Conservation (phyloP, 2,113 vertebrate species). For the Leptobrachium leishanense region DNA sequence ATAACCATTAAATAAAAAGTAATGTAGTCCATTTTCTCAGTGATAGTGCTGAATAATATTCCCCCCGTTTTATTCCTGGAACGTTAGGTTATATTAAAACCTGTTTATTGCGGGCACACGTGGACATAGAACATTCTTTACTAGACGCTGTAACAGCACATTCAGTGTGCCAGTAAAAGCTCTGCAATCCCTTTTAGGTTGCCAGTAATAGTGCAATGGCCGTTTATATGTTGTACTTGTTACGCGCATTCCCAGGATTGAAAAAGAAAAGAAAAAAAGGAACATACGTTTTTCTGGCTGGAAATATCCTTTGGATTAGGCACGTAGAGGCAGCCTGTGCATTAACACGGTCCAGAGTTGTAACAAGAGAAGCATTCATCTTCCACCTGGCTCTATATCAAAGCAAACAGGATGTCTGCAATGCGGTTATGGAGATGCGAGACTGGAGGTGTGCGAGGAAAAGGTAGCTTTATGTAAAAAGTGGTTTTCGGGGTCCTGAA, state of each 20-base stretch:
- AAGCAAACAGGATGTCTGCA: conserved; percentile 45
- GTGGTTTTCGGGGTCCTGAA: conserved; percentile 6
- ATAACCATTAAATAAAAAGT: too few species aligned
- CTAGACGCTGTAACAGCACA: too few species aligned
- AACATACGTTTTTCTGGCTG: background rate
- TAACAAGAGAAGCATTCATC: conserved; percentile 53
- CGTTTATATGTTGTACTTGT: background rate
- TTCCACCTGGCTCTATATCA: conserved; percentile 53
- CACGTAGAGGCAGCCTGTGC: background rate
- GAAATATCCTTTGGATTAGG: background rate
- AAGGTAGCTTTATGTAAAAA: background rate
- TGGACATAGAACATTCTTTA: too few species aligned
- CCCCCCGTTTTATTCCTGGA: too few species aligned
- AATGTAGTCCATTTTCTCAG: too few species aligned
- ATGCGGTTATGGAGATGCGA: background rate
- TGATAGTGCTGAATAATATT: too few species aligned
- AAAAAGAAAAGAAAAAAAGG: background rate
- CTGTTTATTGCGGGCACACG: too few species aligned
- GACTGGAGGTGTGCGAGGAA: background rate
- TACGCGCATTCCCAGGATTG: background rate
- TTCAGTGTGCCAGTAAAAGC: too few species aligned
- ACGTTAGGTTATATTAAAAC: too few species aligned
- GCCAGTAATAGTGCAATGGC: background rate
- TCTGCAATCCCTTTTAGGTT: too few species aligned
- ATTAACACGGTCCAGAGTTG: conserved; percentile 12